Conservation (phyloP, 2,113 vertebrate genomes). For the Alaudala cheleensis region DNA sequence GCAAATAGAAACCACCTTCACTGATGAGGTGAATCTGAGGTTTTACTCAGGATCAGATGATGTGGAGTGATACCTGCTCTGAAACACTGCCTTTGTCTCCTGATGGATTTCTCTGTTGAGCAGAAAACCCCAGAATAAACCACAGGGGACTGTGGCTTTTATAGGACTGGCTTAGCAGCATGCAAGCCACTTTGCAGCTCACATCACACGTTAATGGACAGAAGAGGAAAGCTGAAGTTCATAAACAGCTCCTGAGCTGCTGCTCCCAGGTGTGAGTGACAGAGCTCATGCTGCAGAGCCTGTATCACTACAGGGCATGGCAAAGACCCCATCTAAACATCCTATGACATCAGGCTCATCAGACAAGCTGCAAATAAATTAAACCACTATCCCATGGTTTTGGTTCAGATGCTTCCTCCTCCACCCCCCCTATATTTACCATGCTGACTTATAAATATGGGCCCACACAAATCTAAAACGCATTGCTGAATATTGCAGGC, state of each 20-base stretch:
- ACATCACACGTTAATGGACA: background rate
- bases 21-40: background rate
- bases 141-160: background rate
- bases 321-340: background rate
- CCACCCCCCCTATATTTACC: background rate
- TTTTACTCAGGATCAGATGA: background rate
- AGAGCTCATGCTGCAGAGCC: background rate
- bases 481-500: background rate
- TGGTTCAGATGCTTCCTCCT: background rate
- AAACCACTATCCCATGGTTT: background rate
- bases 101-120: background rate
- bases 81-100: background rate
- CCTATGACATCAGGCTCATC: background rate
- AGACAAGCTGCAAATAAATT: background rate
- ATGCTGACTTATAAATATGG: background rate
- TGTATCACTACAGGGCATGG: fast-evolving
- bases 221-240: background rate
- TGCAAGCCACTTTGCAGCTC: background rate
- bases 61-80: background rate
- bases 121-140: background rate
- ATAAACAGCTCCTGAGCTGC: background rate
- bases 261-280: background rate
- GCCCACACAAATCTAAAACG: background rate
- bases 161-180: background rate
- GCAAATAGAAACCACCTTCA: background rate